phyloP scores from a whole-genome alignment of 2,797 vertebrate species.

The Gambusia yucatana region DNA sequence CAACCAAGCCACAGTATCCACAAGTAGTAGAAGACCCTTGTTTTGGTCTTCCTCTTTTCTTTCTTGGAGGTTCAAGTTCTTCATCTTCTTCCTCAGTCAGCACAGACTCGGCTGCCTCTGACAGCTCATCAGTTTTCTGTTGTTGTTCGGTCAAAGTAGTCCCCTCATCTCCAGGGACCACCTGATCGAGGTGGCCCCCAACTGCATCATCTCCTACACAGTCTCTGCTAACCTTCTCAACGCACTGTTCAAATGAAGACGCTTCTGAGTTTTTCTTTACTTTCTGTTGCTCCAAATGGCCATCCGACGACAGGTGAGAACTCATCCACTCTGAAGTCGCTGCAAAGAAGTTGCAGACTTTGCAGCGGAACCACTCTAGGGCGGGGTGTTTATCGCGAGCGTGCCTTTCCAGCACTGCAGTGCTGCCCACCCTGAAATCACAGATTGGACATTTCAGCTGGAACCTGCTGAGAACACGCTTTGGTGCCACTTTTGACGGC shows the following conservation, averaged over 20 bases:
- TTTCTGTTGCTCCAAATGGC: constrained; percentile 86
- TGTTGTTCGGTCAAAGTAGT: constrained; percentile 20
- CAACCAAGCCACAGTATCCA: constrained; percentile 90
- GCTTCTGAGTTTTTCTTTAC: constrained; percentile 82
- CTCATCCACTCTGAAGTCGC: constrained; percentile 92
- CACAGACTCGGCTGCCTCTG: constrained; percentile 27
- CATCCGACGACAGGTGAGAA: constrained; percentile 88
- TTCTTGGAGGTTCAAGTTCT: constrained; percentile 66
- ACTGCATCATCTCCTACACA: constrained; percentile 10
- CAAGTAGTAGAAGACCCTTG: constrained; percentile 86
- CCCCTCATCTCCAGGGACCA: constrained; percentile 22
- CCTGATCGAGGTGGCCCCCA: constrained; percentile 62
- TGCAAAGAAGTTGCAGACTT: constrained; percentile 89
- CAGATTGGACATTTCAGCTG: constrained; percentile 91
- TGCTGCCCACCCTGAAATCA: constrained; percentile 89
- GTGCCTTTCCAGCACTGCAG: constrained; percentile 88
- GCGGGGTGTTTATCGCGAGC: constrained; percentile 86
- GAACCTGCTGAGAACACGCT: constrained; percentile 77
- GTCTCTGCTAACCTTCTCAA: constrained; percentile 81
- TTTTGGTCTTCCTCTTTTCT: constrained; percentile 88
- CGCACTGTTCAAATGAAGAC: constrained; percentile 84
- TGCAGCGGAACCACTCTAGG: constrained; percentile 90
- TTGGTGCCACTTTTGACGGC: constrained; percentile 62
- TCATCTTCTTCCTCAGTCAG: constrained; percentile 55
- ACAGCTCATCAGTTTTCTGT: constrained; percentile 44